Percentiles rank a stretch among this genome's conserved stretches.
Evolutionary conservation across 2,888 invertebrate species (phyloP).

Genomic region (Altica lythri): DNA sequence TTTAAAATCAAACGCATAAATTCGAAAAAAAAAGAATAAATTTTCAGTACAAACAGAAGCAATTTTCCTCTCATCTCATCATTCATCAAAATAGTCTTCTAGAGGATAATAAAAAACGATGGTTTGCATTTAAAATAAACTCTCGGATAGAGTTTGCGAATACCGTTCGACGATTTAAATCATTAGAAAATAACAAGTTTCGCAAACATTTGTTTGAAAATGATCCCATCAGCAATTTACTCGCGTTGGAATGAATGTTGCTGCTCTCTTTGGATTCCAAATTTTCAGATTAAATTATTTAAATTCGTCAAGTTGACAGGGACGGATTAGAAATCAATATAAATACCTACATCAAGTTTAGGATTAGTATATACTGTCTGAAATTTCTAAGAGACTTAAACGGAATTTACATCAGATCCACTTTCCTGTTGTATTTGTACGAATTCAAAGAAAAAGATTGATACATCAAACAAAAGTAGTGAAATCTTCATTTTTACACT

Average conservation of each 20-base stretch:
- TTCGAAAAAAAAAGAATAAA: not conserved
- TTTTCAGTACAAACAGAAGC: too few species aligned
- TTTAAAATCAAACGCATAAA: too few species aligned
- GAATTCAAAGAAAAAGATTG: too few species aligned
- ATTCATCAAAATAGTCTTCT: not conserved
- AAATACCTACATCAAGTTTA: not conserved
- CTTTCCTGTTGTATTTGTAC: too few species aligned
- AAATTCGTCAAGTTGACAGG: not conserved
- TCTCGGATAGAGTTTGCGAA: slow-evolving; percentile 7
- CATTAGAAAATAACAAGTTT: slow-evolving; percentile 25
- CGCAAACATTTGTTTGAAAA: slow-evolving; percentile 23
- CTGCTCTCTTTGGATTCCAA: slow-evolving; percentile 8
- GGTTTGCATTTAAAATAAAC: not conserved
- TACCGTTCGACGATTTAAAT: slow-evolving; percentile 16
- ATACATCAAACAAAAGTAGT: too few species aligned
- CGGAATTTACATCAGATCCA: too few species aligned
- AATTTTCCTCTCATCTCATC: too few species aligned
- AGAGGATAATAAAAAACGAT: slow-evolving; percentile 2
- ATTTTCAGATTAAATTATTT: slow-evolving; percentile 9
- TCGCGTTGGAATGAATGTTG: slow-evolving; percentile 3
- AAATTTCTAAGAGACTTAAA: too few species aligned
- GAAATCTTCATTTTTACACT: too few species aligned
- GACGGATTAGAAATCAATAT: too few species aligned
- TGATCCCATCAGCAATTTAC: slow-evolving; percentile 19
- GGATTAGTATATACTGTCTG: too few species aligned